A percentile compares a stretch with the other conserved stretches of the same genome.
Conservation (phyloP, 35 echinoderm and acorn worm genomes). For the Antedon bifida region DNA sequence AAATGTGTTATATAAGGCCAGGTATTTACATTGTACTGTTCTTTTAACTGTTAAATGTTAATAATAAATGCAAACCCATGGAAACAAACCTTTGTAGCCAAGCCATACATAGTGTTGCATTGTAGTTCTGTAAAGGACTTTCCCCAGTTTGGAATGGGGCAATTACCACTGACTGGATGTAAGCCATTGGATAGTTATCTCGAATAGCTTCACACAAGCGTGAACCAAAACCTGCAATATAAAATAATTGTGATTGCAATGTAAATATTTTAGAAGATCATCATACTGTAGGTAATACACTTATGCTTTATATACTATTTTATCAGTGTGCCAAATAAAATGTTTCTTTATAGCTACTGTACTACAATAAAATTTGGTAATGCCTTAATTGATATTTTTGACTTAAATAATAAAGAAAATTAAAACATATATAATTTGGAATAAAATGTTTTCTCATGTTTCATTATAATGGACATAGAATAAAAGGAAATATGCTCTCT, state of each 20-base stretch:
- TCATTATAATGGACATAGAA: too few relatives aligned
- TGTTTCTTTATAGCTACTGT: too few relatives aligned
- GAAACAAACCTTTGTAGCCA: slow-evolving; percentile 85
- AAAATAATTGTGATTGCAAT: neutral
- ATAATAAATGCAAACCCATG: too few relatives aligned
- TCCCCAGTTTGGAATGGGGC: slow-evolving; percentile 58
- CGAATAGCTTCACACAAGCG: slow-evolving; percentile 40
- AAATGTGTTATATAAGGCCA: neutral
- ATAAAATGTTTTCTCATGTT: too few relatives aligned
- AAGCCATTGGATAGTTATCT: slow-evolving; percentile 69
- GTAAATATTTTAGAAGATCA: neutral
- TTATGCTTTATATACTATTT: neutral
- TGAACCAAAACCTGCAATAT: slow-evolving; percentile 61
- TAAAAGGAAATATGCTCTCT: too few relatives aligned
- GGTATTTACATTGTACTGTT: neutral
- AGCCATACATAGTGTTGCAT: slow-evolving; percentile 39
- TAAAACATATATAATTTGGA: too few relatives aligned
- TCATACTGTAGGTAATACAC: neutral
- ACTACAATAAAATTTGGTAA: too few relatives aligned
- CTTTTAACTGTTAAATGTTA: neutral
- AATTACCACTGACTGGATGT: slow-evolving; percentile 62
- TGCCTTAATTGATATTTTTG: too few relatives aligned
- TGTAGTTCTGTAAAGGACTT: slow-evolving; percentile 92
- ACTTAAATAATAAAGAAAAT: too few relatives aligned
- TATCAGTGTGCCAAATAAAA: too few relatives aligned